Percentiles rank a stretch among this genome's conserved stretches.
Conservation (phyloP, 2,797 vertebrate genomes). For the Clarias pachynema region DNA sequence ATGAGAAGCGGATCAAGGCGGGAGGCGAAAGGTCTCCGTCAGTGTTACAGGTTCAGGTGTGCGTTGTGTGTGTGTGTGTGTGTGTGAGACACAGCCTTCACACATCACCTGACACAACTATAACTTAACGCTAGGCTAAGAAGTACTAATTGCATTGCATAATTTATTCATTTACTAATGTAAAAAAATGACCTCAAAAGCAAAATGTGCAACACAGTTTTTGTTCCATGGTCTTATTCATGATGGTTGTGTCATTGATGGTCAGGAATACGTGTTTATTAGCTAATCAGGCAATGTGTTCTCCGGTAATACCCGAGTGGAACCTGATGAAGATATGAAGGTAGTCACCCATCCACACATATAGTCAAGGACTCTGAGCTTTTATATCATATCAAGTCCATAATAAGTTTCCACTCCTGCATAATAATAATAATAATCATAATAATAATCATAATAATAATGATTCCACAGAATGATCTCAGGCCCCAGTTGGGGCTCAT, state of each 20-base stretch:
- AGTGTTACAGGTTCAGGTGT: slow-evolving; percentile 29
- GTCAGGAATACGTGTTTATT: background rate
- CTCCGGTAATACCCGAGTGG: background rate
- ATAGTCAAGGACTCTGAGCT: background rate
- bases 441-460: no score
- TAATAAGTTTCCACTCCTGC: background rate
- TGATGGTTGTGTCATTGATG: background rate
- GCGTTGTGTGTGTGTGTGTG: slow-evolving; percentile 31
- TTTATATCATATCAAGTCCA: background rate
- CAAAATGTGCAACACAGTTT: background rate
- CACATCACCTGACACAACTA: slow-evolving; percentile 36
- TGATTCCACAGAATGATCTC: background rate
- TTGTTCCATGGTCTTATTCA: background rate
- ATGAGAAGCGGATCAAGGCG: slow-evolving; percentile 2
- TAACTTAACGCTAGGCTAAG: no score
- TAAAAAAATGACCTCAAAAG: slow-evolving; percentile 18
- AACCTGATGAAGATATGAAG: background rate
- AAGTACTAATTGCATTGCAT: background rate
- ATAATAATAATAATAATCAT: no score
- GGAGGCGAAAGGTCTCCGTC: slow-evolving; percentile 2
- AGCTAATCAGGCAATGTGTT: background rate
- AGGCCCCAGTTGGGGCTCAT: background rate
- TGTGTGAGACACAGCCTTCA: slow-evolving; percentile 29
- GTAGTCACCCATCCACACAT: background rate
- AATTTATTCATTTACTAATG: background rate